Evolutionary conservation across 2,797 vertebrate genomes (phyloP).

Genomic region (Picus viridis): DNA sequence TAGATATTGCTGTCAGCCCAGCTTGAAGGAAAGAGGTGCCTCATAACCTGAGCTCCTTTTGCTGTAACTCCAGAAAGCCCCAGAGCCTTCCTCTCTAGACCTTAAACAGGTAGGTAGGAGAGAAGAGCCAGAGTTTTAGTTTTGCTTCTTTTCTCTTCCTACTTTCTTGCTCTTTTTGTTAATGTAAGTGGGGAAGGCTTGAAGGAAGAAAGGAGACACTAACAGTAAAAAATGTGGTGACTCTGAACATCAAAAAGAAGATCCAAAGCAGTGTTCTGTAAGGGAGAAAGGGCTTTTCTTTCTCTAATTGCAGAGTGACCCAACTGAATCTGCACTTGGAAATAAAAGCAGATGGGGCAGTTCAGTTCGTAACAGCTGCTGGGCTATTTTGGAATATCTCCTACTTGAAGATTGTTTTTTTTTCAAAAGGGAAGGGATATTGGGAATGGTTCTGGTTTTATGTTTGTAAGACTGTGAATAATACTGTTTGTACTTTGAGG

Average conservation of each 20-base stretch:
- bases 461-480: constrained; percentile 42
- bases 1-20: neutral
- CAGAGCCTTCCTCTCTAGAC: neutral
- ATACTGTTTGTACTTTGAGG: constrained; percentile 46
- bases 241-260: neutral
- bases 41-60: neutral
- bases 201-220: neutral
- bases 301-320: neutral
- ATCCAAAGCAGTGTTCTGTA: neutral
- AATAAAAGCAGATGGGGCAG: constrained; percentile 13
- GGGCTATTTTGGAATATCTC: neutral
- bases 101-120: neutral
- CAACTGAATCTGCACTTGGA: neutral
- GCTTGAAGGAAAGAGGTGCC: neutral
- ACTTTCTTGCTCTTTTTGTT: neutral
- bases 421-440: neutral
- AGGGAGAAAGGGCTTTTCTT: neutral
- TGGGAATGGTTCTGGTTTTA: neutral
- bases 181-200: neutral
- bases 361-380: neutral
- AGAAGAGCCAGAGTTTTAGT: neutral
- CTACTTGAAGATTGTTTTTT: neutral
- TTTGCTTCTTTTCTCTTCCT: neutral
- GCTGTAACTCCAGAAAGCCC: neutral
- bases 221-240: neutral